Evolutionary conservation across 2,888 invertebrate genomes (phyloP), one percentile per base, ranked within the genome.

Genomic region (Tubulanus polymorphus): DNA sequence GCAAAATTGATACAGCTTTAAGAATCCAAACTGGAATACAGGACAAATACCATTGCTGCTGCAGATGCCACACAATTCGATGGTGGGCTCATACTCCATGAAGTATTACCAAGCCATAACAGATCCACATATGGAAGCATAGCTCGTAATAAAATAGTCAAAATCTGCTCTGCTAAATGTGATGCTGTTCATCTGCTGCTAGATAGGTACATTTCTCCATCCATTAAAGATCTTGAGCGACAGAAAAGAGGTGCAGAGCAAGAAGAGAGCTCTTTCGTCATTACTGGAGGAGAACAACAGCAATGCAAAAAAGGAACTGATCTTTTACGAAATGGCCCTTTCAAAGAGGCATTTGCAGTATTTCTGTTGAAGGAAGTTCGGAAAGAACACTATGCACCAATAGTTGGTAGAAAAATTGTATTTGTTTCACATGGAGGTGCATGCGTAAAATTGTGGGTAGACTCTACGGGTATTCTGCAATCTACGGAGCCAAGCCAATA

Each of bases 51-150:
- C 41, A 37, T 12, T n/a, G 41, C 18, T 54, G 3, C n/a, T n/a
- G 53, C 48, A 26, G 30, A 46, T 56, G 53, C 18, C 29, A 54
- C 53, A n/a, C 35, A 55, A 37, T 48, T 56, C 18, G 56, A 56
- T 49, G 54, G 56, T 28, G 48, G 54, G 30, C 47, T 56, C 15
- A 20, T 56, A 27, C 15, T 56, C n/a, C 56, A 56, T 48, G 23
- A 12, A 18, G 18, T 56, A 23, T 48, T 56, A 20, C 32, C 55
- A 2, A 52, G 23, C 27, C 53, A 51, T 6, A 37, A 37, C 37
- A 37, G 26, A 8, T 20, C 51, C 28, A 23, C 51, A n/a, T 55
- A 55, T 41, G 37, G 41, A 30, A 25, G 30, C 8, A 25, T 55
- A 8, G 55, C 53, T n/a, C 25, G 30, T 12, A 2, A 25, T 27